phyloP scores from a whole-genome alignment of 23 tunicate genomes.

The Styela clava region DNA sequence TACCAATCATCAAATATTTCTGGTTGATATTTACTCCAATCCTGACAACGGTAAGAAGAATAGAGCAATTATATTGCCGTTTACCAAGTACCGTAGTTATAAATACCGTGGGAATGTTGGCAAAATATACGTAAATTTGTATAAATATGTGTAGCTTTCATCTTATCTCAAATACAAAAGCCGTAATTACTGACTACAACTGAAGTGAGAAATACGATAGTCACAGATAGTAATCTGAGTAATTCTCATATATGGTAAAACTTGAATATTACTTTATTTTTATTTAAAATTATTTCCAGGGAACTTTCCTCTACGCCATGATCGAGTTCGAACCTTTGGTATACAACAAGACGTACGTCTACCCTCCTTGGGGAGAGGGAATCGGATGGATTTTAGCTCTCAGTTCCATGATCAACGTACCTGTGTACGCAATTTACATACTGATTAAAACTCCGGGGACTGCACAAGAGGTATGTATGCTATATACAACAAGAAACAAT shows the following conservation, averaged over 20 bases:
- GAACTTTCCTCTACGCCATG: slow-evolving; percentile 81
- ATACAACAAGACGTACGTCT: slow-evolving; percentile 66
- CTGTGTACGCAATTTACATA: slow-evolving; percentile 55
- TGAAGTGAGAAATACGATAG: too few relatives aligned
- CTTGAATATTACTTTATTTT: not conserved
- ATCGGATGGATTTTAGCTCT: slow-evolving; percentile 81
- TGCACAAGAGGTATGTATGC: slow-evolving; percentile 42
- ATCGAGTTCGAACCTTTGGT: slow-evolving; percentile 68
- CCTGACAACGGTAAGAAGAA: slow-evolving; percentile 75
- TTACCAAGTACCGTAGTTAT: too few relatives aligned
- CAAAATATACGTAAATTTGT: too few relatives aligned
- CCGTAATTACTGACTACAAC: too few relatives aligned
- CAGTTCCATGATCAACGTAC: slow-evolving; percentile 72
- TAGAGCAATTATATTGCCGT: too few relatives aligned
- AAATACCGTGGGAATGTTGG: too few relatives aligned
- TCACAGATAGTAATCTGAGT: too few relatives aligned
- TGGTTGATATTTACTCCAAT: slow-evolving; percentile 86
- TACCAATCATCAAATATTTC: slow-evolving; percentile 78
- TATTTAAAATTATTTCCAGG: slow-evolving; percentile 48
- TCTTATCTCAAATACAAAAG: too few relatives aligned
- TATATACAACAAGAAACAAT: too few relatives aligned
- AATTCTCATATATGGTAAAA: too few relatives aligned
- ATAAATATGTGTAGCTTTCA: too few relatives aligned
- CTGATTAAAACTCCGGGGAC: slow-evolving; percentile 53
- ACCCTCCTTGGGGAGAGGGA: slow-evolving; percentile 82